A percentile compares a stretch with the other conserved stretches of the same genome.
Conservation (phyloP, 2,797 vertebrate species). For the Diglossa cyanea region DNA sequence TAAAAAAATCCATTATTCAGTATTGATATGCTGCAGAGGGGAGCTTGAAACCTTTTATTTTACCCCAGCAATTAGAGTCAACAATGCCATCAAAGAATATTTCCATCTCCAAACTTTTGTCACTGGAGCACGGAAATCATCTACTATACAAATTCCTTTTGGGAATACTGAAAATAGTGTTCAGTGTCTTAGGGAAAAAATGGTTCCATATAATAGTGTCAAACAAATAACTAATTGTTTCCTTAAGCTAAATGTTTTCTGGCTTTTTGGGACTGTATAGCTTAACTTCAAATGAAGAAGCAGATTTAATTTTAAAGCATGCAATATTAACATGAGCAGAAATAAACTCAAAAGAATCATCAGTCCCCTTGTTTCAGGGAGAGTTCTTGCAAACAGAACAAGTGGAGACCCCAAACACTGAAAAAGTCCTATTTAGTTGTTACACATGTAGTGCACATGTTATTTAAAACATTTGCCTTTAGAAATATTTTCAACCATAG, state of each 20-base stretch:
- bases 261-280: neutral
- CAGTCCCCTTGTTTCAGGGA: neutral
- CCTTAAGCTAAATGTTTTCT: neutral
- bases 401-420: neutral
- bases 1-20: neutral
- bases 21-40: neutral
- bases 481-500: neutral
- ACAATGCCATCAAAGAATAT: neutral
- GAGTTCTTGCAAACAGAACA: neutral
- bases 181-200: neutral
- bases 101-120: neutral
- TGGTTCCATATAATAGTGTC: neutral
- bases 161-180: neutral
- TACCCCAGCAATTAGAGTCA: neutral
- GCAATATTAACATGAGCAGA: neutral
- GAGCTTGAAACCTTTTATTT: neutral
- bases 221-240: neutral
- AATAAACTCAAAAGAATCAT: neutral
- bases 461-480: neutral
- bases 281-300: neutral
- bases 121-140: neutral
- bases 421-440: neutral
- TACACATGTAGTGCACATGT: neutral
- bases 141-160: neutral
- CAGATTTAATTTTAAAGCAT: neutral